Base-by-base conservation (phyloP, 1,140 invertebrate species). In the Drosophila watanabei region DNA sequence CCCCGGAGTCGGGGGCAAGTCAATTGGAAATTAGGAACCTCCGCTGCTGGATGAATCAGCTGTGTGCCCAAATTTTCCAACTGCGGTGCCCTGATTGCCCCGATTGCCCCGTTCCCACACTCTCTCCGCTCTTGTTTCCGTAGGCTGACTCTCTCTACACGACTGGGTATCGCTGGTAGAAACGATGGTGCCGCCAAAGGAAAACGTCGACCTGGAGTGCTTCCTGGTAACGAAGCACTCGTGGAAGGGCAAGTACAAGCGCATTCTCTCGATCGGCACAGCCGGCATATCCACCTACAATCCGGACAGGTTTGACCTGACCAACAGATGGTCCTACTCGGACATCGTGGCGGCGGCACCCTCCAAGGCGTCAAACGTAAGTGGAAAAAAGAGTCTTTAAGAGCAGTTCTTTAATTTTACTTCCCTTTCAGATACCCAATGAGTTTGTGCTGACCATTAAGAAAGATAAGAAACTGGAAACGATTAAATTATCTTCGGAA, bases 221-320 rank as follows among this genome's bases (percentile, higher is more conserved):
- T 99, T 98, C 94, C 95, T 98, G 93, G 98, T 99, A 84, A 99
- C 97, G 14, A 99, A 99, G 94, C 98, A 98, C 93, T 98, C 97
- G 13, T 97, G 98, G 98, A 99, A 98, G 94, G 97, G 98, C 94
- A 99, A 98, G 96, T 99, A 99, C 94, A 99, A 99, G 94, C 95
- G 99, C 89, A 98, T 99, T 91, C 98, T 99, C 93, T 98, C 98
- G 20, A 97, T 99, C 93, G 99, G 98, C 43, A 98, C 97, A 37
- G 95, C 96, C 93, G 98, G 98, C 35, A 98, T 99, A 71, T 98
- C 98, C 45, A 99, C 99, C 16, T 99, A 99, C 93, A 99, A 99
- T 94, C 98, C 98, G 4, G 96, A 95, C 77, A 97, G 96, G 75
- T 94, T 99, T 90, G 99, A 99, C 93, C 82, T 95, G 63, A 99